Conservation (phyloP, 2,888 invertebrate genomes). For the Acanthosepion esculentum region DNA sequence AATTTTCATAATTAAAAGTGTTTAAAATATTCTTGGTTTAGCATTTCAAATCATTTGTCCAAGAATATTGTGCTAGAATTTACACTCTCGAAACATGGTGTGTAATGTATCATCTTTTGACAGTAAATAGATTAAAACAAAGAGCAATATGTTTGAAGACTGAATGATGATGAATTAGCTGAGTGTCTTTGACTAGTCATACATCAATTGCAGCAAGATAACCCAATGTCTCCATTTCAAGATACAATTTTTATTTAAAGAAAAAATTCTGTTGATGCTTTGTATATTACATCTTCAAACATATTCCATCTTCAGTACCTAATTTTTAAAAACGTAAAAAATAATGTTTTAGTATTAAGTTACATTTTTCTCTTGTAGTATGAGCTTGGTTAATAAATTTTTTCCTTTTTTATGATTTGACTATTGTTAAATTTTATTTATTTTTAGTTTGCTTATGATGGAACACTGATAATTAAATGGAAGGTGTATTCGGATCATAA, state of each 20-base stretch:
- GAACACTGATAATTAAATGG: background rate
- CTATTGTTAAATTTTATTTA: no score
- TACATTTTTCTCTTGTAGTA: no score
- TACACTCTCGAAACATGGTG: no score
- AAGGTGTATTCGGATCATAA: background rate
- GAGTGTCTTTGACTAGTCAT: background rate
- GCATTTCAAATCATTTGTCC: no score
- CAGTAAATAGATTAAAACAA: background rate
- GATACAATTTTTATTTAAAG: background rate
- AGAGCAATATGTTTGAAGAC: background rate
- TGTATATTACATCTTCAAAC: background rate
- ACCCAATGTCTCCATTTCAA: background rate
- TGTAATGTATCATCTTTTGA: background rate
- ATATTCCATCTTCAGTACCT: background rate
- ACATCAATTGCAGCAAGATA: slow-evolving; percentile 18
- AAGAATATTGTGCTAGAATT: no score
- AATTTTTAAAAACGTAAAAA: no score
- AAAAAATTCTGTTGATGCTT: background rate
- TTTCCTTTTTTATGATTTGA: no score
- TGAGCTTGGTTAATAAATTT: no score
- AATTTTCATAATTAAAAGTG: no score
- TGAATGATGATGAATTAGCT: background rate
- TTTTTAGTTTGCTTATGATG: background rate
- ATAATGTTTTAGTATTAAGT: no score
- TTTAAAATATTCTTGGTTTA: no score